A percentile compares a stretch with the other conserved stretches of the same genome.
Conservation (phyloP, 2,113 vertebrate genomes). For the Poecile atricapillus region DNA sequence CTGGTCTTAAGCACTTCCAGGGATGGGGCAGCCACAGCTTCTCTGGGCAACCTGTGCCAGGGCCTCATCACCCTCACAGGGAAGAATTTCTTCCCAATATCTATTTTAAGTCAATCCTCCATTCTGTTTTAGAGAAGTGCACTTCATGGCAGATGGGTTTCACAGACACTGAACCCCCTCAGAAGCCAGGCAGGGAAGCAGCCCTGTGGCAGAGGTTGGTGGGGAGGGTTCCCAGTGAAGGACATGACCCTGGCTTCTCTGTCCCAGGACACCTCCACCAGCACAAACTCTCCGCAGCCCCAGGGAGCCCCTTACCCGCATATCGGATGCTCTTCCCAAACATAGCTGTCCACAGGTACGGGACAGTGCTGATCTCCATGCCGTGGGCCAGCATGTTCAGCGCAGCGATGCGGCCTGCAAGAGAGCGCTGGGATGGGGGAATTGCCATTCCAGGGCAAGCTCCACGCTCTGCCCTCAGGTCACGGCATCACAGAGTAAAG, state of each 20-base stretch:
- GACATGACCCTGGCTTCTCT: background rate
- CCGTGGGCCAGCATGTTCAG: constrained; percentile 92
- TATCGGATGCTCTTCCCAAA: constrained; percentile 96
- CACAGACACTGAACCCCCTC: background rate
- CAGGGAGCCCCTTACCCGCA: constrained; percentile 74
- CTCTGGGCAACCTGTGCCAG: background rate
- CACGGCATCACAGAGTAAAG: background rate
- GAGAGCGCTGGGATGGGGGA: background rate
- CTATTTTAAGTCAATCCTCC: background rate
- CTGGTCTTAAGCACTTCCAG: background rate
- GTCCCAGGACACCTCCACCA: background rate
- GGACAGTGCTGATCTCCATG: constrained; percentile 87
- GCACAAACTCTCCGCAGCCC: background rate
- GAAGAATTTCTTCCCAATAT: background rate
- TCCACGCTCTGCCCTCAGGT: background rate
- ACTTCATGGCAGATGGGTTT: background rate
- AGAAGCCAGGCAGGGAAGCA: background rate
- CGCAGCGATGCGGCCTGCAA: constrained; percentile 87
- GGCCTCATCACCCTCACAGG: background rate
- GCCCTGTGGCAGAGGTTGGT: background rate
- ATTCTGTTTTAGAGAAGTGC: background rate
- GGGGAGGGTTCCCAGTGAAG: background rate
- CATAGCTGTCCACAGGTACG: constrained; percentile 95
- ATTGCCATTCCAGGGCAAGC: rapidly evolving
- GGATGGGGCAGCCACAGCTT: background rate